phyloP scores from a whole-genome alignment of 92 coral and sea anemone species.

The Montipora capitata region DNA sequence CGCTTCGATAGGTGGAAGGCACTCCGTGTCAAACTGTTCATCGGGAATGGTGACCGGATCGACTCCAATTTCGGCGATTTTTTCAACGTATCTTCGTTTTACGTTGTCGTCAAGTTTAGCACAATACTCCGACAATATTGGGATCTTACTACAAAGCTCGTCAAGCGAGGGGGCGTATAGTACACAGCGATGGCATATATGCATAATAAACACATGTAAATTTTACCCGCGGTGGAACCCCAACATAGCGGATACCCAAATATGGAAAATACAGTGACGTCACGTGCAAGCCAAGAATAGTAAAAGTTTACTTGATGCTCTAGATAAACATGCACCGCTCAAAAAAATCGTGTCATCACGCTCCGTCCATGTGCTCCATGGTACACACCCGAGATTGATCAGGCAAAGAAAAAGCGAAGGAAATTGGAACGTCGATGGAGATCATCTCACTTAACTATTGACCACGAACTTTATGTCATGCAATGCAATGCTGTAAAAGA shows the following conservation, averaged over 20 bases:
- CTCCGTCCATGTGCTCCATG: no score
- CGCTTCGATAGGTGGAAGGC: not conserved
- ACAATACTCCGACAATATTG: not conserved
- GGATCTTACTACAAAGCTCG: not conserved
- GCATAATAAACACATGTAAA: slow-evolving; percentile 24
- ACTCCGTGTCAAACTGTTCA: not conserved
- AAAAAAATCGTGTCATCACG: no score
- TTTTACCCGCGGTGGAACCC: slow-evolving; percentile 18
- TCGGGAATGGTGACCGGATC: slow-evolving; percentile 3
- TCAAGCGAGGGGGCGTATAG: not conserved
- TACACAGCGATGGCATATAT: slow-evolving; percentile 21
- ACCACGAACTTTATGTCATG: no score
- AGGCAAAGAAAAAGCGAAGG: no score
- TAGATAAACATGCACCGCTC: no score
- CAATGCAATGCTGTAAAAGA: no score
- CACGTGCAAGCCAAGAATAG: slow-evolving; percentile 43
- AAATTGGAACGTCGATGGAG: no score
- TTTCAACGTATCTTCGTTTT: not conserved
- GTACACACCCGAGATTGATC: no score
- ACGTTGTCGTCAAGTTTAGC: not conserved
- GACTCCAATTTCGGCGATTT: not conserved
- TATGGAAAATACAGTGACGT: slow-evolving; percentile 21
- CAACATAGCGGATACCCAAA: slow-evolving; percentile 41
- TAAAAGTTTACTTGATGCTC: no score
- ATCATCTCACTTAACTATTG: no score